Evolutionary conservation across 2,113 vertebrate species (phyloP).

Genomic region (Clarias magur): DNA sequence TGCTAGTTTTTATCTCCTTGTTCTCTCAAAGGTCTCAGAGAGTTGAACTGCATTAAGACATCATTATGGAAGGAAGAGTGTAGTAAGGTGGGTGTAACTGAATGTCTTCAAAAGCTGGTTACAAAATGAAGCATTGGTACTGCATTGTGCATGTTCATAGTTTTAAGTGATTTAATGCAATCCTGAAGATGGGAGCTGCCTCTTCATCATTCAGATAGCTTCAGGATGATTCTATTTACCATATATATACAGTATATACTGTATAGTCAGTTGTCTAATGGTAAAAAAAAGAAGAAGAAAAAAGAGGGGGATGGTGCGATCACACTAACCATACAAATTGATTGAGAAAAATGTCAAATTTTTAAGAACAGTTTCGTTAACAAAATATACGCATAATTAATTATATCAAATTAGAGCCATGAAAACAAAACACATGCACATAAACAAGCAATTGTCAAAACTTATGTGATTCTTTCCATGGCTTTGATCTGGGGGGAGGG

Average conservation of each 20-base stretch:
- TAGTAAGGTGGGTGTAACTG: constrained; percentile 63
- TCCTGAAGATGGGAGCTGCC: neutral
- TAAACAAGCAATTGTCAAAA: too few species aligned
- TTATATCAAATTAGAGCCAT: too few species aligned
- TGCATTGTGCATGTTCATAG: neutral
- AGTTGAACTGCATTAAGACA: constrained; percentile 73
- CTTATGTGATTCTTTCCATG: too few species aligned
- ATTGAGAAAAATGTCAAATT: too few species aligned
- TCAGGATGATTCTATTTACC: neutral
- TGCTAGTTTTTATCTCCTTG: constrained; percentile 20
- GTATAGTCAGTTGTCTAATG: neutral
- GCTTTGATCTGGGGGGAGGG: too few species aligned
- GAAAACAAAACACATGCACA: too few species aligned
- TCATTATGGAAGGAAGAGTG: constrained; percentile 63
- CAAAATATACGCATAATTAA: too few species aligned
- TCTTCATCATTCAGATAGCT: constrained; percentile 44
- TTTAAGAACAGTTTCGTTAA: too few species aligned
- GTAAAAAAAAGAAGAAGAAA: too few species aligned
- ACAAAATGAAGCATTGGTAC: constrained; percentile 39
- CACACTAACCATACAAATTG: too few species aligned
- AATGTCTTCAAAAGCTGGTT: constrained; percentile 70
- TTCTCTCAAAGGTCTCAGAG: constrained; percentile 53
- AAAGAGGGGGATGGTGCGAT: too few species aligned
- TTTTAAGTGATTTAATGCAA: neutral
- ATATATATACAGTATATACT: neutral